Conservation (phyloP, 2,797 vertebrate genomes). For the Dromococcyx pavoninus region DNA sequence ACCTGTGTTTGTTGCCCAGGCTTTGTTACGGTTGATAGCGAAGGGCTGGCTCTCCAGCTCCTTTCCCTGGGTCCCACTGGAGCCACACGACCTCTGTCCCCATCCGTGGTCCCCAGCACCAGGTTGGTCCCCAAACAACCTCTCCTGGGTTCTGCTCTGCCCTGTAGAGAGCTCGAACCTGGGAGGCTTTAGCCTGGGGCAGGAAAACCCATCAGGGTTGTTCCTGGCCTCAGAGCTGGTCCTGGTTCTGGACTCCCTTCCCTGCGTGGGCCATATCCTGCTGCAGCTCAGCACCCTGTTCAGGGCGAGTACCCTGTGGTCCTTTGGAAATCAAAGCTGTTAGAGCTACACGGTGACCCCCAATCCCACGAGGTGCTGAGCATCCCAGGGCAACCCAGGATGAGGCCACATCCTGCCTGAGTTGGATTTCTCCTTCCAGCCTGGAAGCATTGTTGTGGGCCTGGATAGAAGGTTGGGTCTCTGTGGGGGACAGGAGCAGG, state of each 20-base stretch:
- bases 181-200: neutral
- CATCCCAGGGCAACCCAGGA: neutral
- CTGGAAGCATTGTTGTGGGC: neutral
- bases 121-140: rapidly evolving
- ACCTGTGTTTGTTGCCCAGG: neutral
- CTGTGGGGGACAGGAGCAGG: neutral
- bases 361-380: neutral
- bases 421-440: neutral
- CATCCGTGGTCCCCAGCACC: neutral
- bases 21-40: neutral
- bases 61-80: neutral
- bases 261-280: neutral
- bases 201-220: neutral
- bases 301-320: rapidly evolving
- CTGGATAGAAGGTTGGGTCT: neutral
- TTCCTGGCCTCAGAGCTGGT: neutral
- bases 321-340: neutral
- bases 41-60: neutral
- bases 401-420: neutral
- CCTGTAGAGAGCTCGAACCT: neutral
- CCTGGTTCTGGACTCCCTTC: neutral
- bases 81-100: neutral
- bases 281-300: neutral
- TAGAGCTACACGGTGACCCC: neutral
- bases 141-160: neutral